Base-by-base conservation (phyloP, 30 jellyfish, hydroid and myxozoan genomes). In the Aurelia aurita complex sp. Pacific region DNA sequence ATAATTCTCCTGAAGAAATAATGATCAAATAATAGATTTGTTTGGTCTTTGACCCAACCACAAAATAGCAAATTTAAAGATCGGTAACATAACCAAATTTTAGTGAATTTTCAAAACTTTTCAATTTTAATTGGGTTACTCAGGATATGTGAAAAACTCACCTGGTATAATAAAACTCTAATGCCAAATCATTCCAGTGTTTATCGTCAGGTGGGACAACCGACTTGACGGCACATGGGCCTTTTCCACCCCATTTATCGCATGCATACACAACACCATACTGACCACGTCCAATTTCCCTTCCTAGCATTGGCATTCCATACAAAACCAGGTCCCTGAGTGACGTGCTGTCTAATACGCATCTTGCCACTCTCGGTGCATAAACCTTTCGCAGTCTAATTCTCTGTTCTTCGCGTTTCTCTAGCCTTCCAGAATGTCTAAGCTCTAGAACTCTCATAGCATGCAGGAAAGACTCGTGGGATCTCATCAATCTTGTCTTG, bases 231-330 rank as follows among this genome's bases (percentile, higher is more conserved):
- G 99, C 99, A 76, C 99, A 94, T 13, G 99, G 99, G 17, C 97
- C 99, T 68, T 74, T 83, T 0, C 99, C 99, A 79, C 99, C 99
- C 99, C 99, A 94, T 65, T 94, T 94, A 69, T 94, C 99, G 76
- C 99, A 94, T 4, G 99, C 99, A 89, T 94, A 94, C 18, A 94
- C 99, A 74, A 94, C 99, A 69, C 99, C 99, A 84, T 94, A 94
- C 83, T 94, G 99, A 9, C 99, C 99, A 11, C 99, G 92, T 5
- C 99, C 99, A 68, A 94, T 85, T 67, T 94, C 99, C 18, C 97
- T 85, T 6, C 97, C 99, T 17, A 94, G 92, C 93, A 90, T 97
- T 12, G 99, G 99, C 99, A 94, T 94, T 1, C 99, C 99, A 77
- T 88, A 89, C 83, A 94, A 79, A 9, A 94, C 99, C 6, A 94